Conservation (phyloP, 2,888 invertebrate genomes). For the Frankliniella intonsa region DNA sequence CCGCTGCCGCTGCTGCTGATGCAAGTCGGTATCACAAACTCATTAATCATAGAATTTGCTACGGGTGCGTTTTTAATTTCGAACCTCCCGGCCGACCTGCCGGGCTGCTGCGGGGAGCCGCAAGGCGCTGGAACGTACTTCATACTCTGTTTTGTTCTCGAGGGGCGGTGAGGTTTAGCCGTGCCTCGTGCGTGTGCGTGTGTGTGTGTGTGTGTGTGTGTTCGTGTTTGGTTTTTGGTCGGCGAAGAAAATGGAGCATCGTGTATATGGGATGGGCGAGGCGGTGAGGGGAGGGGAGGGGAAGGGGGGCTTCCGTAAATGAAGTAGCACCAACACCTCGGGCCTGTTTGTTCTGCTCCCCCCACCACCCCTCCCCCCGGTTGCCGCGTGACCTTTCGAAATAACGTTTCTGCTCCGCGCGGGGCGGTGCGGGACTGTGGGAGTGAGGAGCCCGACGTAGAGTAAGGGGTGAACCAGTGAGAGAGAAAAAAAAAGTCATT, state of each 20-base stretch:
- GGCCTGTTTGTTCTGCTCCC: neutral
- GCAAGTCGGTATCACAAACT: constrained; percentile 20
- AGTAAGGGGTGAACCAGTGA: neutral
- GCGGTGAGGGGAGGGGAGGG: neutral
- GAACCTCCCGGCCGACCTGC: neutral
- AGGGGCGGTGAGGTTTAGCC: neutral
- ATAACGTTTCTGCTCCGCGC: neutral
- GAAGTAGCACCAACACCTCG: neutral
- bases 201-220: neutral
- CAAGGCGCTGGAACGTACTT: neutral
- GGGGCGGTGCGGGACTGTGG: neutral
- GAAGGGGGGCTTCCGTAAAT: neutral
- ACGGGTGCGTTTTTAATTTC: constrained; percentile 26
- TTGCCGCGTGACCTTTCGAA: constrained; percentile 3
- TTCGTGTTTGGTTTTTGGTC: constrained; percentile 8
- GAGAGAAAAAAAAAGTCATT: too few species aligned
- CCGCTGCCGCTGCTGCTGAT: neutral
- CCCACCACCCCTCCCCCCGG: neutral
- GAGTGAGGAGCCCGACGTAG: neutral
- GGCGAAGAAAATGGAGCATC: constrained; percentile 16
- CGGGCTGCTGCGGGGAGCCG: neutral
- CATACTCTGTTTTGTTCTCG: neutral
- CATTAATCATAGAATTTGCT: constrained; percentile 27
- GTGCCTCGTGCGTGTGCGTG: neutral
- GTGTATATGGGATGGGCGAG: neutral